Percentiles rank a stretch among this genome's conserved stretches.
Conservation (phyloP, 1,140 invertebrate species). For the Pseudachorutes palmiensis region DNA sequence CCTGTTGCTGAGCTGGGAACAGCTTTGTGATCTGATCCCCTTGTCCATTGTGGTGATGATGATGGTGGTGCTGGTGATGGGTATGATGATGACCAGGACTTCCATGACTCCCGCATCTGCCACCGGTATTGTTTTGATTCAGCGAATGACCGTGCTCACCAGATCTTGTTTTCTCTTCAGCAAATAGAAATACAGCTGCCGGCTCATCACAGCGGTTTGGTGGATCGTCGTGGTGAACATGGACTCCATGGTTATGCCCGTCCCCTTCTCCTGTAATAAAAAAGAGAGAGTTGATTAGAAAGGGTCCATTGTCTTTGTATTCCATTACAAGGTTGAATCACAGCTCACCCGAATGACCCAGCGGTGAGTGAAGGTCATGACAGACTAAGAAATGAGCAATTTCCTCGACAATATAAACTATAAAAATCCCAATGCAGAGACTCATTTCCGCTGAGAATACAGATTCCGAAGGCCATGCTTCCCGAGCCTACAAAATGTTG, state of each 20-base stretch:
- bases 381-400: slow-evolving; percentile 39
- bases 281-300: too few species aligned
- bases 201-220: slow-evolving; percentile 38
- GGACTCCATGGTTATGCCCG: slow-evolving; percentile 37
- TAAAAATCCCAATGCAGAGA: slow-evolving; percentile 66
- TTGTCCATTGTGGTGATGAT: slow-evolving; percentile 4
- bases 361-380: slow-evolving; percentile 36
- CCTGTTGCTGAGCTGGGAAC: not conserved
- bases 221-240: slow-evolving; percentile 37
- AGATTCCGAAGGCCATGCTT: slow-evolving; percentile 31
- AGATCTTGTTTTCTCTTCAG: slow-evolving; percentile 29
- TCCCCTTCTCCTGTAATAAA: slow-evolving; percentile 27
- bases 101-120: not conserved
- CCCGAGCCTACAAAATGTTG: slow-evolving; percentile 31
- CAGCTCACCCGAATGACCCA: slow-evolving; percentile 32
- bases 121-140: not conserved
- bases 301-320: too few species aligned
- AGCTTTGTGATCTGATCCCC: not conserved
- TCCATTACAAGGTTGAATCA: too few species aligned
- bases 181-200: slow-evolving; percentile 37
- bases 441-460: slow-evolving; percentile 54
- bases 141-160: slow-evolving; percentile 18
- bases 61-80: slow-evolving; percentile 16
- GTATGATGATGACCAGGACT: slow-evolving; percentile 14
- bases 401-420: slow-evolving; percentile 70